Conservation (phyloP, 2,113 vertebrate species). For the Phalacrocorax brasilianus region DNA sequence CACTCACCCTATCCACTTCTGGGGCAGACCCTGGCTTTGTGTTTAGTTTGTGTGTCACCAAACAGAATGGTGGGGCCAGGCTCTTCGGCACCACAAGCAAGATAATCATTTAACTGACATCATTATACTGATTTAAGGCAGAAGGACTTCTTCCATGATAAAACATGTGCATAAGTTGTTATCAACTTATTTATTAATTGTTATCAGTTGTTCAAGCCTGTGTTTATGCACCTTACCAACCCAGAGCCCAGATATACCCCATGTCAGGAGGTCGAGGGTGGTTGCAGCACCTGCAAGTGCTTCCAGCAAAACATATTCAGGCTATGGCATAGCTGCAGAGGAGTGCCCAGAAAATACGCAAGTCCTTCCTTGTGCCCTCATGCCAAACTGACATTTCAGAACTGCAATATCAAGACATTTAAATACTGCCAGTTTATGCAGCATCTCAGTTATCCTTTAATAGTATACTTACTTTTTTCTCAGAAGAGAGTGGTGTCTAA, state of each 20-base stretch:
- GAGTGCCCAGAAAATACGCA: not conserved
- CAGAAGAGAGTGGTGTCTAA: slow-evolving; percentile 43
- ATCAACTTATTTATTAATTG: not conserved
- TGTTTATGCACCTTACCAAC: not conserved
- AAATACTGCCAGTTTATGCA: slow-evolving; percentile 11
- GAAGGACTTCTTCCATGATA: not conserved
- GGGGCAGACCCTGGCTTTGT: not conserved
- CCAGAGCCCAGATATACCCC: not conserved
- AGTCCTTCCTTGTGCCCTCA: not conserved
- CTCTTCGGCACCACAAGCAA: not conserved
- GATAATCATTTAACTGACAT: not conserved
- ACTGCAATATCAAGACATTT: not conserved
- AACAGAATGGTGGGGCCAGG: not conserved
- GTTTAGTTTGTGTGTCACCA: not conserved
- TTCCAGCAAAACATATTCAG: not conserved
- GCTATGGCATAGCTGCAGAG: not conserved
- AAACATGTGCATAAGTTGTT: not conserved
- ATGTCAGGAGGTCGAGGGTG: not conserved
- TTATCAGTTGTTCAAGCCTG: not conserved
- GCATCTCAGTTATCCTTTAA: slow-evolving; percentile 49
- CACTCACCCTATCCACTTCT: not conserved
- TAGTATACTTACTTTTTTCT: slow-evolving; percentile 6
- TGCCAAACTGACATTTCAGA: not conserved
- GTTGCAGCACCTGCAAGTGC: not conserved
- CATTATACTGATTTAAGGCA: not conserved